Base-by-base conservation (phyloP, 2,888 invertebrate species). In the Flabesymbios commensalis region DNA sequence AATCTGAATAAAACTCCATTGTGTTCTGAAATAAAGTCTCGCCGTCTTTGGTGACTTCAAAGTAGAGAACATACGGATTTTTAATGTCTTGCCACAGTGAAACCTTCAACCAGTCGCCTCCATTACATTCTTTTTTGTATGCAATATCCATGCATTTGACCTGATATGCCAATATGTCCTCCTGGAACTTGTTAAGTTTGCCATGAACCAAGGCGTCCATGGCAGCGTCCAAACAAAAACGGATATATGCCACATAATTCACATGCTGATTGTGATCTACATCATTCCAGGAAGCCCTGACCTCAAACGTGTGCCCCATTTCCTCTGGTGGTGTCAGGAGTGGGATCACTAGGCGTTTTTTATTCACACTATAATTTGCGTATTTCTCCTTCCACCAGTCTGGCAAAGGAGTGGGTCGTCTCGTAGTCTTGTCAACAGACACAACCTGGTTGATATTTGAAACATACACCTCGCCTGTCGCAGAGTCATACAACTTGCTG, bases 1-100 rank as follows among this genome's bases (percentile, higher is more conserved):
- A n/a, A n/a, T n/a, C n/a, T n/a, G n/a, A n/a, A 88, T 90, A 59
- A 36, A 69, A 67, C 22, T 62, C 52, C 22, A 69, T 56, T 3
- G 58, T 57, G 43, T 54, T 62, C 49, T 69, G 69, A 47, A 59
- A 65, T 22, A 69, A 31, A 28, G 59, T 26, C 19, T 33, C 49
- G 14, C 31, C 59, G 3, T 57, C 36, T n/a, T 42, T 56, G n/a
- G 31, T 41, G 14, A 63, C 54, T 24, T 55, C 57, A 56, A 68
- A 69, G 26, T 57, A 54, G 2, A 69, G 39, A 24, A 17, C 51
- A 29, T 45, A 57, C 7, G 59, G 64, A 47, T 61, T 52, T 19
- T 63, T 53, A 1, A 19, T 32, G 39, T 68, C 61, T 45, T 73
- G 69, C 78, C 78, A 79, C 4, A 68, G 63, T 47, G 65, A 68